Base-by-base conservation (phyloP, 2,113 vertebrate genomes). In the Pachyramphus minor region DNA sequence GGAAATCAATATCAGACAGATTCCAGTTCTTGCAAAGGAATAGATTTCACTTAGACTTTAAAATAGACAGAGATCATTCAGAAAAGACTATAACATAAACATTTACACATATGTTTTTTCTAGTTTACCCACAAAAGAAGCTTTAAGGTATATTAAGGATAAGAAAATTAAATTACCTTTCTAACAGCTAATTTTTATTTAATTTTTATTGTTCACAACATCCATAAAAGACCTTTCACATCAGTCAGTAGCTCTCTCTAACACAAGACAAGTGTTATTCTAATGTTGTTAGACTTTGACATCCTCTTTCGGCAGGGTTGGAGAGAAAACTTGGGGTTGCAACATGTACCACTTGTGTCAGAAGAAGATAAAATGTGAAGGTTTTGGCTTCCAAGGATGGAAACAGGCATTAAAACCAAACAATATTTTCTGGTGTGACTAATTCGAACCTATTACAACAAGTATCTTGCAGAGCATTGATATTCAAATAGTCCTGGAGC, bases 401-500 rank as follows among this genome's bases (percentile, higher is more conserved):
- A 89, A 95, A 20, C 0, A 0, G 24, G n/a, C 37, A 33, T 30
- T 93, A 71, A 91, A 87, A 45, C 14, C 1, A 12, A 89, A 47
- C 44, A 58, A 19, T 80, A 73, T 58, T 94, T 96, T 55, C 63
- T 87, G 5, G 8, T 55, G 24, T 87, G 73, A 95, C 83, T 80
- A 90, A 95, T 88, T 90, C 73, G 75, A 88, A 76, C 69, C 64
- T 85, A 78, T 76, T 89, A 83, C 92, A 96, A 66, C 37, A 89
- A 93, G 69, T 66, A 35, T 49, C 63, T 91, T 89, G 45, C 33
- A 44, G 67, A 72, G 23, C 49, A 56, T 13, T 93, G 81, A 78
- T 95, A 91, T 92, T 86, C 73, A 84, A 94, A 90, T 72, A 96
- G 44, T 90, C 76, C 91, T 81, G 76, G 39, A 90, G 89, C 64